Evolutionary conservation across 1,140 invertebrate species (phyloP).

Genomic region (Drepana arcuata): DNA sequence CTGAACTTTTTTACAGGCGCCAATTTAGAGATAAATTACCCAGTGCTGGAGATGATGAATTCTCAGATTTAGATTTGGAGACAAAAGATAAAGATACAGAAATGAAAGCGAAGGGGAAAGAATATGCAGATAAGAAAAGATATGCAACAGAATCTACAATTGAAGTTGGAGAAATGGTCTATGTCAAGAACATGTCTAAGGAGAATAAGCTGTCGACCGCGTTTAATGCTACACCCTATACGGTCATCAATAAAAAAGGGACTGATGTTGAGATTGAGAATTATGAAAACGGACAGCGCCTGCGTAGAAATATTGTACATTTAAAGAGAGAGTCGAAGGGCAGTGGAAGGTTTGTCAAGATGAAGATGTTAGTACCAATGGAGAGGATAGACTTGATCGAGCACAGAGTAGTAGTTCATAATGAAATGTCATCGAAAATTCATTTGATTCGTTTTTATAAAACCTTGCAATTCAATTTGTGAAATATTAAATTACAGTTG

Average conservation of each 20-base stretch:
- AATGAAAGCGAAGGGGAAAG: slow-evolving; percentile 15
- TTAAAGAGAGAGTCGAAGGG: slow-evolving; percentile 7
- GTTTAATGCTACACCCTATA: slow-evolving; percentile 9
- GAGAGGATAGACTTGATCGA: neutral
- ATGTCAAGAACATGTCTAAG: slow-evolving; percentile 14
- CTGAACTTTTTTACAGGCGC: slow-evolving; percentile 18
- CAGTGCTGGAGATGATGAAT: neutral
- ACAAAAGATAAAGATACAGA: slow-evolving; percentile 10
- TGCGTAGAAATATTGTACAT: slow-evolving; percentile 11
- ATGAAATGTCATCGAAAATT: too few relatives aligned
- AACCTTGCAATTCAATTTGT: too few relatives aligned
- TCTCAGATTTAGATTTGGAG: slow-evolving; percentile 4
- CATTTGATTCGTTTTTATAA: too few relatives aligned
- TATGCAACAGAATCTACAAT: slow-evolving; percentile 8
- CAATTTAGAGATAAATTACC: slow-evolving; percentile 13
- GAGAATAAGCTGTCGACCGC: slow-evolving; percentile 14
- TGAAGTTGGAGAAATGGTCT: slow-evolving; percentile 21
- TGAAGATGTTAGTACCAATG: neutral
- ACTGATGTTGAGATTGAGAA: slow-evolving; percentile 9
- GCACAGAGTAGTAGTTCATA: too few relatives aligned
- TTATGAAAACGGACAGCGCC: slow-evolving; percentile 7
- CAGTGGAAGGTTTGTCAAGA: slow-evolving; percentile 1
- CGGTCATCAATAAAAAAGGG: slow-evolving; percentile 2
- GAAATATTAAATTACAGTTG: too few relatives aligned
- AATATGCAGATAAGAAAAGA: slow-evolving; percentile 14